Percentiles rank a stretch among this genome's conserved stretches.
Evolutionary conservation across 2,113 vertebrate genomes (phyloP).

Genomic region (Hemiprocne comata): DNA sequence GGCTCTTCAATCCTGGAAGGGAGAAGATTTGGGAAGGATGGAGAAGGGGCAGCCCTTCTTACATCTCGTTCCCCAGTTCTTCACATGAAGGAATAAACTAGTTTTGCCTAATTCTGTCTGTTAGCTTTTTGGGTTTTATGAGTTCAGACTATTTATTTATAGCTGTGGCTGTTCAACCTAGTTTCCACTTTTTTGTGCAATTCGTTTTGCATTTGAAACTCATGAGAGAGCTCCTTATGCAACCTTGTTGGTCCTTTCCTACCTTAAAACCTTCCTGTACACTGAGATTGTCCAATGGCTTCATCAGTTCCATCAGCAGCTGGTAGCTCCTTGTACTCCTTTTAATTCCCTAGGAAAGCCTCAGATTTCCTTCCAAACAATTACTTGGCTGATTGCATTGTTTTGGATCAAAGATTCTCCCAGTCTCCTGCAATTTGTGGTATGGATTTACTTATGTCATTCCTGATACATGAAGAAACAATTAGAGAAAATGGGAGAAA

Average conservation of each 20-base stretch:
- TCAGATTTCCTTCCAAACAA: not conserved
- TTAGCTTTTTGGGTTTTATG: not conserved
- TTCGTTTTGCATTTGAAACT: not conserved
- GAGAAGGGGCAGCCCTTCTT: not conserved
- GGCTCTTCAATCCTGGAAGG: not conserved
- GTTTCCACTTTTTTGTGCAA: not conserved
- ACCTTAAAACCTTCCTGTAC: not conserved
- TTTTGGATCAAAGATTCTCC: not conserved
- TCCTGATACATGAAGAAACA: not conserved
- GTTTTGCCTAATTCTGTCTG: not conserved
- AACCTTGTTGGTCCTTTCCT: not conserved
- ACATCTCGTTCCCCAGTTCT: not conserved
- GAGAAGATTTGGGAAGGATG: not conserved
- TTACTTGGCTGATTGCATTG: not conserved
- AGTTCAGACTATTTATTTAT: not conserved
- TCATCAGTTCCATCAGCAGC: not conserved
- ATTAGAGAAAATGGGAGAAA: slow-evolving; percentile 5
- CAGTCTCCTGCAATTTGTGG: not conserved
- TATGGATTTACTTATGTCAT: not conserved
- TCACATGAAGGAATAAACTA: not conserved
- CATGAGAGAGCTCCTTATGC: not conserved
- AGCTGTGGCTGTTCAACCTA: not conserved
- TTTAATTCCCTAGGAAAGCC: not conserved
- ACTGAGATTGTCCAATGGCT: not conserved
- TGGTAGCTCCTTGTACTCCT: not conserved